Base-by-base conservation (phyloP, 2,113 vertebrate species). In the Aythya baeri region DNA sequence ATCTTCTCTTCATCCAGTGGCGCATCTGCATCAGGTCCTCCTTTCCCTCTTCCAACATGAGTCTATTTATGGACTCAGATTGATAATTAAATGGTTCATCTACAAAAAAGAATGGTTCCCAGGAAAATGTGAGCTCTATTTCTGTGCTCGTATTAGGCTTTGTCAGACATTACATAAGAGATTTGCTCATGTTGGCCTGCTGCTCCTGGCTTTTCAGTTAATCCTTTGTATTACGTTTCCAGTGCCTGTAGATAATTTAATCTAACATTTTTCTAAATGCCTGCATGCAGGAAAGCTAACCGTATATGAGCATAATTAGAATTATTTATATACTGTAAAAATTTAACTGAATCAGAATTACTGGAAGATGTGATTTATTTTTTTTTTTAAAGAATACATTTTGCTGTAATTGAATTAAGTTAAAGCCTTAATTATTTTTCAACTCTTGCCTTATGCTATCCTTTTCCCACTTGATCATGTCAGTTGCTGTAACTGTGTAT, bases 301-400 rank as follows among this genome's bases (percentile, higher is more conserved):
- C 84, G 96, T 97, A 95, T 92, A 96, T 96, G 94, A 96, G 73
- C 63, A 63, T 96, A 97, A 97, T 98, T 98, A 98, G 91, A 96
- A 98, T 98, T 98, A 98, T 97, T 97, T 97, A 97, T 97, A 93
- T 96, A 95, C 94, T 94, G 86, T 97, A 98, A 98, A 97, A 98
- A 95, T 87, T 88, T 96, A 96, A 97, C 90, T 93, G 96, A 97
- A 97, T 98, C 15, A 46, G 94, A 97, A 96, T 97, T 97, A 96
- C 92, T 97, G 96, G 97, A 98, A 97, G 96, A 97, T 77, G 71
- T 77, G 62, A 57, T 91, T 96, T 87, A 11, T 49, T 79, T 65
- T 91, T 41, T 41, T 41, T 97, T 78, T 71, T 27, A 22, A 78
- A 62, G 25, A 80, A 78, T 90, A 94, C 11, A 6, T 93, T 97